Evolutionary conservation across 2,113 vertebrate genomes (phyloP), one percentile per base, ranked within the genome.

Genomic region (Callipepla californica): DNA sequence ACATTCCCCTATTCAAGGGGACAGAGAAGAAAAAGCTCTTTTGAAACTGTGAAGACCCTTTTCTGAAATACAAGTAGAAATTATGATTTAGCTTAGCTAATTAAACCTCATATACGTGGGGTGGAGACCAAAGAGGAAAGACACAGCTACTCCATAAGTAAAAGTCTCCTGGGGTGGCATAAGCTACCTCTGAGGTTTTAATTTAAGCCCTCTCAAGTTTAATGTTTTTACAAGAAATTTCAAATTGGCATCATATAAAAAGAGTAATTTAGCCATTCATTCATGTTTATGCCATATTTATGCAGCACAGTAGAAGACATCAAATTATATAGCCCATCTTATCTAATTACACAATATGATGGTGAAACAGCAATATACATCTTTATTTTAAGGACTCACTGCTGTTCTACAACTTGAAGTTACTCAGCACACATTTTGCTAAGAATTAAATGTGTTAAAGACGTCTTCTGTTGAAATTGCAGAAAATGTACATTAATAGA

Each of bases 61-160:
- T 63, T 74, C 51, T 48, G 57, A 75, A 87, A 69, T 23, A 51
- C 14, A 75, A 73, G 7, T 26, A 72, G 47, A 86, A 77, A 78
- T 50, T 0, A 61, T n/a, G 5, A n/a, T 38, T 77, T 73, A 62
- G 8, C 32, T 62, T 55, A 82, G 38, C 53, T 23, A 45, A 22
- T 34, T 45, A 40, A 11, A 55, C 22, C 3, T 11, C 13, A 25
- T 34, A 36, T 65, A 22, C 5, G 1, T 2, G 2, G 30, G 75
- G 34, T 84, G 16, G 11, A 84, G 7, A 42, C 16, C 7, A 32
- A 47, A 77, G 30, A 67, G 47, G 17, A 79, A 26, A 4, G 4
- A 8, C 4, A 14, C 18, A 28, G 16, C 55, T 30, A 5, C 22
- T 63, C 26, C 21, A 0, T 23, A 28, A 55, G 38, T 0, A 0